Conservation (phyloP, 2,797 vertebrate species). For the Hypotaenidia philippensis region DNA sequence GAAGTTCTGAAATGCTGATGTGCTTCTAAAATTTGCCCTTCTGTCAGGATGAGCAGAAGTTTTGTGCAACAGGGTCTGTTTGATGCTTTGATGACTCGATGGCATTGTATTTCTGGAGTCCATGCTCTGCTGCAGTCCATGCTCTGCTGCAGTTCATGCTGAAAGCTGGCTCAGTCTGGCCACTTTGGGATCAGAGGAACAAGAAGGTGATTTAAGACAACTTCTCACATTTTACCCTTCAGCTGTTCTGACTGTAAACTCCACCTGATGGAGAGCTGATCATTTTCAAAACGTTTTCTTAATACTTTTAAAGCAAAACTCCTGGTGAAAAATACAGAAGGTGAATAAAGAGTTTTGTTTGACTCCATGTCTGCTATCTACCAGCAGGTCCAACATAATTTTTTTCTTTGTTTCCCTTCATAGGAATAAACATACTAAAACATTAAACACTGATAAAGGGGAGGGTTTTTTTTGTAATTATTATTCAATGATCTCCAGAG, state of each 20-base stretch:
- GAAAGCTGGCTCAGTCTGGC: neutral
- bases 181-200: neutral
- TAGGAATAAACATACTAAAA: conserved; percentile 38
- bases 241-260: neutral
- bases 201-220: neutral
- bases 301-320: neutral
- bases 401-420: neutral
- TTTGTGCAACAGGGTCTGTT: accelerated
- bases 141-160: neutral
- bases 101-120: neutral
- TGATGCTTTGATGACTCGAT: neutral
- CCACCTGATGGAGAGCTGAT: neutral
- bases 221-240: neutral
- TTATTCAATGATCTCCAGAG: conserved; percentile 44
- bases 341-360: neutral
- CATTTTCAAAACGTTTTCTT: neutral
- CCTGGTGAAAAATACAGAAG: neutral
- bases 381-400: neutral
- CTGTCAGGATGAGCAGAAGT: neutral
- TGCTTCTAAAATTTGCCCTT: neutral
- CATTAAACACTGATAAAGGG: conserved; percentile 20
- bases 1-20: neutral
- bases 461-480: neutral
- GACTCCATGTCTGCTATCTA: neutral
- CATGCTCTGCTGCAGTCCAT: neutral